These are phyloP conservation scores for Drosophila koepferae DNA, from an alignment of 2,888 invertebrate species.

Conservation along the genomic window DNA sequence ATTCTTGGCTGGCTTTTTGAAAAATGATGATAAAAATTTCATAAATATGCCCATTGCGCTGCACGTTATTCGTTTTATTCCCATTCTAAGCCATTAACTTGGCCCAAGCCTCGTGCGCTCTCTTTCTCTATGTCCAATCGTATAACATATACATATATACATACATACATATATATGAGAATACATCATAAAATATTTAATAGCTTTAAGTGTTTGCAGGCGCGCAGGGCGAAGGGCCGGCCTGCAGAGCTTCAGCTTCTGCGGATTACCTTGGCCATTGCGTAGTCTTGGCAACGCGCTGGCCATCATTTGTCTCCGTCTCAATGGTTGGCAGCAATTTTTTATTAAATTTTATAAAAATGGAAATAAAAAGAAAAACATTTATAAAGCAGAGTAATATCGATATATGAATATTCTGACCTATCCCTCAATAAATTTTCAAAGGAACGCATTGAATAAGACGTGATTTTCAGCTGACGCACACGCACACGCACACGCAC, in stretches of 20 bases:
- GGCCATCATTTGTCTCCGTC: slow-evolving; percentile 70
- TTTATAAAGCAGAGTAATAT: slow-evolving; percentile 52
- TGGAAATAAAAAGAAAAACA: slow-evolving; percentile 8
- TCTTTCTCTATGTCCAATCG: slow-evolving; percentile 4
- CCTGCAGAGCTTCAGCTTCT: slow-evolving; percentile 12
- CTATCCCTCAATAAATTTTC: slow-evolving; percentile 72
- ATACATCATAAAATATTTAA: slow-evolving; percentile 79
- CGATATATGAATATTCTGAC: slow-evolving; percentile 76
- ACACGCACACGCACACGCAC: slow-evolving; percentile 3
- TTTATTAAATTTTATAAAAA: slow-evolving; percentile 69
- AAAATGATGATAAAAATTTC: slow-evolving; percentile 77
- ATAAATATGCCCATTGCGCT: slow-evolving; percentile 77
- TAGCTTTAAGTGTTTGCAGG: slow-evolving; percentile 73
- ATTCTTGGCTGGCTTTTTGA: slow-evolving; percentile 58
- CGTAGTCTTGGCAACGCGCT: slow-evolving; percentile 49
- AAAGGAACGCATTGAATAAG: slow-evolving; percentile 66
- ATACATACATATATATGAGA: not conserved
- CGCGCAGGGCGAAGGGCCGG: not conserved
- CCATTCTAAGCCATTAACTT: slow-evolving; percentile 76
- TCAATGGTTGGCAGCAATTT: slow-evolving; percentile 60
- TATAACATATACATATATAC: slow-evolving; percentile 13
- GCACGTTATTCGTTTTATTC: slow-evolving; percentile 59
- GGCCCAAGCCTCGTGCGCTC: slow-evolving; percentile 16
- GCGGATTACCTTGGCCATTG: slow-evolving; percentile 33
- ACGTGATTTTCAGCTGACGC: slow-evolving; percentile 71